Evolutionary conservation across 1,140 invertebrate genomes (phyloP).

Genomic region (Diachasmimorpha longicaudata): DNA sequence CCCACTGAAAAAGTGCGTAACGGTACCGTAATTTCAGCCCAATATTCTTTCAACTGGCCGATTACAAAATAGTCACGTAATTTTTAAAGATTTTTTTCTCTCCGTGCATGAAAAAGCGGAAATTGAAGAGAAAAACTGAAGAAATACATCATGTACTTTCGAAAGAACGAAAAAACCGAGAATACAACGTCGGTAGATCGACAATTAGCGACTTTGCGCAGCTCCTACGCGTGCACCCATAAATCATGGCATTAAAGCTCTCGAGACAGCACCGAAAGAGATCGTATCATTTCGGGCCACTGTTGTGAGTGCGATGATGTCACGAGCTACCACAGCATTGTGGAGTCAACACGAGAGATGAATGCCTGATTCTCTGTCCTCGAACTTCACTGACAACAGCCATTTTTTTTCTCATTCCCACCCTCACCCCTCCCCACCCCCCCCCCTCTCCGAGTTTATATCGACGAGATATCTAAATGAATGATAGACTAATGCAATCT

Average conservation of each 20-base stretch:
- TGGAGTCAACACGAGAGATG: not conserved
- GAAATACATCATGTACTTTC: too few relatives aligned
- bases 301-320: not conserved
- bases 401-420: not conserved
- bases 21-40: too few relatives aligned
- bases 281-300: not conserved
- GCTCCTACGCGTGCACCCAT: not conserved
- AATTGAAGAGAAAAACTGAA: too few relatives aligned
- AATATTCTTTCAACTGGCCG: too few relatives aligned
- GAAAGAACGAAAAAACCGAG: too few relatives aligned
- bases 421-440: too few relatives aligned
- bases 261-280: conserved; percentile 4
- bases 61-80: too few relatives aligned
- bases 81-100: too few relatives aligned
- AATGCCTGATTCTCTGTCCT: not conserved
- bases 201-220: not conserved
- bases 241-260: conserved; percentile 14
- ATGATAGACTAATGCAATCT: not conserved
- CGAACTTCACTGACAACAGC: not conserved
- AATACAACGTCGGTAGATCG: not conserved
- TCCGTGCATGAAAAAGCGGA: too few relatives aligned
- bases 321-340: not conserved
- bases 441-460: not conserved
- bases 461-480: not conserved
- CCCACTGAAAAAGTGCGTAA: too few relatives aligned